Evolutionary conservation across 1,140 invertebrate genomes (phyloP).

Genomic region (Melitaea cinxia): DNA sequence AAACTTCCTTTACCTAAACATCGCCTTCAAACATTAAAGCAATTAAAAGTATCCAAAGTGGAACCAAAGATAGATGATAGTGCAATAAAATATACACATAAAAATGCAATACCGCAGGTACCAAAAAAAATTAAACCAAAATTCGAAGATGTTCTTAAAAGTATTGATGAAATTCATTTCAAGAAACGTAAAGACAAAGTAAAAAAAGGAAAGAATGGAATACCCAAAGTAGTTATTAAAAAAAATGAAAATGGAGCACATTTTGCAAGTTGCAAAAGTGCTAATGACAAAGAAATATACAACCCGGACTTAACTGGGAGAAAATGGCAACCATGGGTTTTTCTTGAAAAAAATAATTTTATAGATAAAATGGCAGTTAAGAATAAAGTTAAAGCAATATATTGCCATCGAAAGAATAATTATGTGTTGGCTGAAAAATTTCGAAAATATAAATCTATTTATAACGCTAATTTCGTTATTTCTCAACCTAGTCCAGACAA

Average conservation of each 20-base stretch:
- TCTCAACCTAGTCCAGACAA: constrained; percentile 55
- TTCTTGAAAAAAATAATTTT: constrained; percentile 71
- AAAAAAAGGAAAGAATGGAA: constrained; percentile 63
- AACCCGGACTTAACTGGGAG: constrained; percentile 73
- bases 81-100: constrained; percentile 42
- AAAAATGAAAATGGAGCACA: constrained; percentile 76
- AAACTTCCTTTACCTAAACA: constrained; percentile 73
- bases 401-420: constrained; percentile 64
- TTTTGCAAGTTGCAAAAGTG: constrained; percentile 64
- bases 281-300: constrained; percentile 46
- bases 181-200: constrained; percentile 70
- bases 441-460: constrained; percentile 68
- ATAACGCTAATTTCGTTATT: constrained; percentile 70
- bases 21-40: constrained; percentile 69
- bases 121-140: constrained; percentile 72
- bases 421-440: constrained; percentile 71
- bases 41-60: constrained; percentile 69
- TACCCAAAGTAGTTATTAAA: constrained; percentile 80
- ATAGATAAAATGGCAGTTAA: constrained; percentile 75
- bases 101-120: constrained; percentile 34
- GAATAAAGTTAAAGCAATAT: constrained; percentile 67
- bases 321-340: constrained; percentile 80
- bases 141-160: constrained; percentile 80
- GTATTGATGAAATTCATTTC: constrained; percentile 77
- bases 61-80: constrained; percentile 53